Conservation (phyloP, 2,113 vertebrate genomes). For the Nothoprocta pentlandii region DNA sequence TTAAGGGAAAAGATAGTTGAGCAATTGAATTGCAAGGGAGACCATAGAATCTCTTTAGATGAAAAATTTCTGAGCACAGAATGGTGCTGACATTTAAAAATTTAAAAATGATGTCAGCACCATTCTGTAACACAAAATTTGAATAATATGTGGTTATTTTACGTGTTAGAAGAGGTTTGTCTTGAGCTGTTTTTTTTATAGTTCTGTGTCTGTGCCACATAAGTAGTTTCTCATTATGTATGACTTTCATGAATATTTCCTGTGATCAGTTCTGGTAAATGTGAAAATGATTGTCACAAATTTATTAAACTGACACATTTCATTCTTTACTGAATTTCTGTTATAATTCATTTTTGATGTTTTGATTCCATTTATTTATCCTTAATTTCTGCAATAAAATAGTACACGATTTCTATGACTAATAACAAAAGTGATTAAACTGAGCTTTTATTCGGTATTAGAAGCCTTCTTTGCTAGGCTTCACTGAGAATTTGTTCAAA, state of each 20-base stretch:
- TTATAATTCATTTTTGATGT: background rate
- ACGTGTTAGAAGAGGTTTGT: background rate
- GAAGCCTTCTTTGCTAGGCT: background rate
- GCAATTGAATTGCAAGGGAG: background rate
- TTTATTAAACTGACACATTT: background rate
- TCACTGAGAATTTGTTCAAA: background rate
- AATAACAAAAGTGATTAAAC: background rate
- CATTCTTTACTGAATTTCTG: slow-evolving; percentile 26
- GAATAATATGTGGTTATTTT: background rate
- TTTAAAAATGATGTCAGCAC: background rate
- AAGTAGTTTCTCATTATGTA: background rate
- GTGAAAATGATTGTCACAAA: background rate
- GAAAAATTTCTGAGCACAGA: background rate
- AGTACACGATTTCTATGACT: background rate
- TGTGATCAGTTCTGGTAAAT: background rate
- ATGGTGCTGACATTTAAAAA: too few species aligned
- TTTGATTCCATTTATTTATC: slow-evolving; percentile 42
- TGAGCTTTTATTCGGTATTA: background rate
- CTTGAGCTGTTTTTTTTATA: background rate
- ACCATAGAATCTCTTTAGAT: background rate
- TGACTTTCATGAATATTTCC: background rate
- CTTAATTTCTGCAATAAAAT: slow-evolving; percentile 5
- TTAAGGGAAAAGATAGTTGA: background rate
- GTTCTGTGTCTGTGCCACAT: background rate
- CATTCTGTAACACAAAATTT: background rate